Base-by-base conservation (phyloP, 2,888 invertebrate species). In the Clivina fossor region DNA sequence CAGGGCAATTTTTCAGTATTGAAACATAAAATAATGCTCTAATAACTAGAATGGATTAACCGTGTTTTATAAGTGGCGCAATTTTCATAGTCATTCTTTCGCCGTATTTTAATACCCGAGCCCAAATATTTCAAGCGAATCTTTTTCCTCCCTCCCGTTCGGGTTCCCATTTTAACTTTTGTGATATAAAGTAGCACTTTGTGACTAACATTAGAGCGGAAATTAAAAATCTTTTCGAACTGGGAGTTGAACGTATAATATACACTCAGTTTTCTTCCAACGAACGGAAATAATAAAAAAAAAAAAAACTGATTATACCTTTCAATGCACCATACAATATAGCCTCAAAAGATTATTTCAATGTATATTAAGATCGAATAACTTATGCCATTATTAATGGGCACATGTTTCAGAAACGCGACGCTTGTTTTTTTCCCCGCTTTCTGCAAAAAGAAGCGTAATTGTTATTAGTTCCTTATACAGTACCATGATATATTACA, bases 171-270 rank as follows among this genome's bases (percentile, higher is more conserved):
- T 40, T 32, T 41, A 28, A 51, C 51, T 51, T 51, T 51, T 37
- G 43, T 43, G 51, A 51, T 51, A 40, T 51, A 51, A 51, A 51
- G 51, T 51, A 51, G 51, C 51, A 51, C 51, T 51, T 51, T 51
- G 51, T 51, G 51, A 43, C 51, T 51, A 43, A 43, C 51, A 43
- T 32, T 32, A 33, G 26, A 51, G 33, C 51, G 51, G 51, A 51
- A 51, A 51, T 51, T 51, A 51, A 51, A 51, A 51, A 51, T 51
- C 51, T 51, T 51, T 51, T 43, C 51, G 43, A 51, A 51, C 43
- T 51, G 41, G 32, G 43, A 41, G 33, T 32, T n/a, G n/a, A 51
- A 41, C 43, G 41, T 41, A 43, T 40, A 41, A 51, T 28, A 51
- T 43, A 51, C 40, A 43, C 43, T 41, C 51, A 41, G 43, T 51